Evolutionary conservation across 1,140 invertebrate genomes (phyloP).

Genomic region (Bombus terrestris): DNA sequence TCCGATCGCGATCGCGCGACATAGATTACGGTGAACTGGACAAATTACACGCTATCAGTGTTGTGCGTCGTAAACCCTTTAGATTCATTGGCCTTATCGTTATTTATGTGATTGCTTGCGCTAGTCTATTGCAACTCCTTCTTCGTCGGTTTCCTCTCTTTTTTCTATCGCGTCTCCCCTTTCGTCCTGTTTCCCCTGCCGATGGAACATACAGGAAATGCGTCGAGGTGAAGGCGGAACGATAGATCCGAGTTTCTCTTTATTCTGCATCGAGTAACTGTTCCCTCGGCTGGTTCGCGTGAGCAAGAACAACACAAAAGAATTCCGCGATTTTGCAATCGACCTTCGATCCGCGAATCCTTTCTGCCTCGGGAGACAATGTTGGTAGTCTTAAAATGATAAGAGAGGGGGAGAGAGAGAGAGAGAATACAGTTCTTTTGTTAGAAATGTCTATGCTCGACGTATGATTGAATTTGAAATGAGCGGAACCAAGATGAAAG

Average conservation of each 20-base stretch:
- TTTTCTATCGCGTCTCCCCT: neutral
- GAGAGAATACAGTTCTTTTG: no score
- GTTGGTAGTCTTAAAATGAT: neutral
- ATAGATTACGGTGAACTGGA: constrained; percentile 46
- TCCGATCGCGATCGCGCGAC: constrained; percentile 30
- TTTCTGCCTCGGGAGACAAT: neutral
- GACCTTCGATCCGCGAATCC: neutral
- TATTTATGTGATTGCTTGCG: constrained; percentile 50
- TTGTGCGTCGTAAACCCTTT: constrained; percentile 61
- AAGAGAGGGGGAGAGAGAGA: neutral
- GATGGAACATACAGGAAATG: constrained; percentile 14
- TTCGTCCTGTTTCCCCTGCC: neutral
- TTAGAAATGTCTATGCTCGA: neutral
- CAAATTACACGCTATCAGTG: constrained; percentile 71
- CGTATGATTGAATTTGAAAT: neutral
- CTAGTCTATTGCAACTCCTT: constrained; percentile 35
- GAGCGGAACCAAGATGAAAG: neutral
- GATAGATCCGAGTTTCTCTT: constrained; percentile 60
- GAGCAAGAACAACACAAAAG: constrained; percentile 22
- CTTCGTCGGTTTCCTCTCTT: neutral
- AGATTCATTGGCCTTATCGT: constrained; percentile 69
- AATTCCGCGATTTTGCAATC: constrained; percentile 30
- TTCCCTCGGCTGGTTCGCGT: neutral
- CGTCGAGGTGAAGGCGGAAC: constrained; percentile 38
- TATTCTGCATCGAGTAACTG: constrained; percentile 49